Base-by-base conservation (phyloP, 1,140 invertebrate species). In the Rhizoglyphus robini region DNA sequence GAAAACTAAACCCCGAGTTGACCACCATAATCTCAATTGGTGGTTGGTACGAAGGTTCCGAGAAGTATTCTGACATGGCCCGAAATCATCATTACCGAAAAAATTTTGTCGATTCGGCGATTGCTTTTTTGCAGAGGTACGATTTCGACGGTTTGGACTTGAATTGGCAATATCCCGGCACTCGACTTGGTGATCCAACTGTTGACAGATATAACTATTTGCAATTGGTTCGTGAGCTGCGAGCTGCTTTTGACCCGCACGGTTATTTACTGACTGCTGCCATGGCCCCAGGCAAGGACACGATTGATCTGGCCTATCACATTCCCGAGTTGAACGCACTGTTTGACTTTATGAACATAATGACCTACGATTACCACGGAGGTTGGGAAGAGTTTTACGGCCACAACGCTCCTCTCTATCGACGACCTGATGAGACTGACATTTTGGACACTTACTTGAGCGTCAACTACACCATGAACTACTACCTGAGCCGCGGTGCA, bases 331-430 rank as follows among this genome's bases (percentile, higher is more conserved):
- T 94, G 29, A 84, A 83, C 0, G 73, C 79, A n/a, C 25, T 81
- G 46, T 81, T 84, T 4, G 88, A 92, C 70, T 90, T 90, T 70
- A 80, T 93, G 72, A 88, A 87, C 1, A 83, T 91, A 0, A 90
- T 92, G 88, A 94, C 68, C 74, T 92, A 90, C 64, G 90, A 93
- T 73, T 90, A 90, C 71, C 88, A 91, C 69, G 89, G 88, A 0
- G 82, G 84, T 8, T 92, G 88, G 88, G 89, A 92, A 72, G 74
- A 79, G 18, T 66, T 68, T 27, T 76, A 76, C 3, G 75, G 67
- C 73, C 77, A 80, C 65, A 76, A 80, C 63, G 69, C 77, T 1
- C 79, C 79, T 23, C 72, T 83, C 8, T 71, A 67, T 20, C 36
- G 49, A 15, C n/a, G n/a, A n/a, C n/a, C 68, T 13, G 36, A 57